Evolutionary conservation across 2,113 vertebrate genomes (phyloP).

Genomic region (Spizaetus ornatus): DNA sequence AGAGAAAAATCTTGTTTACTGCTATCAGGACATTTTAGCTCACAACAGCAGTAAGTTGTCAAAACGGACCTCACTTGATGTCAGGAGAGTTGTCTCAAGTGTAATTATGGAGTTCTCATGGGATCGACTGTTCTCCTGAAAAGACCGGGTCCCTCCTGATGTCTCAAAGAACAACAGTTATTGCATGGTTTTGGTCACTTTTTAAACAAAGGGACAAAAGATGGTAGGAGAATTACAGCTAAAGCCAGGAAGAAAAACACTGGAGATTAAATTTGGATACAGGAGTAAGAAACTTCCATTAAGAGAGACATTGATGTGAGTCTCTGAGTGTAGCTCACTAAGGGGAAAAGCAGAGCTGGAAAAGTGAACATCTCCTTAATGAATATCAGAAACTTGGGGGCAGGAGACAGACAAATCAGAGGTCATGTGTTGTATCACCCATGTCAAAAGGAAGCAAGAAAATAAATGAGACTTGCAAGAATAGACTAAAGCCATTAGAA

Average conservation of each 20-base stretch:
- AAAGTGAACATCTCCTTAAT: constrained; percentile 2
- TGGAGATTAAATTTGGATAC: background rate
- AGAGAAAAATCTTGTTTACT: background rate
- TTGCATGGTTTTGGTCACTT: background rate
- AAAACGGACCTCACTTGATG: background rate
- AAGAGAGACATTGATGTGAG: background rate
- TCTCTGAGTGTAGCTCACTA: background rate
- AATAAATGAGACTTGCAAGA: constrained; percentile 43
- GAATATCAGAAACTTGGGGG: constrained; percentile 6
- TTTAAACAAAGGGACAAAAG: background rate
- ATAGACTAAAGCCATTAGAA: background rate
- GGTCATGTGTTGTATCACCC: background rate
- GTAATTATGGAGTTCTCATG: background rate
- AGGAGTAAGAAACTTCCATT: background rate
- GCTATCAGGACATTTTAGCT: background rate
- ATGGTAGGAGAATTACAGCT: background rate
- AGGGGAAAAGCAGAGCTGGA: background rate
- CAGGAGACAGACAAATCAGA: constrained; percentile 22
- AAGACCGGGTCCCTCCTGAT: background rate
- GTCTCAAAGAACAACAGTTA: background rate
- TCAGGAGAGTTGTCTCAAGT: background rate
- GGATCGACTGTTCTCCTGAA: background rate
- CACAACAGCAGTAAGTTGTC: background rate
- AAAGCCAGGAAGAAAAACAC: background rate
- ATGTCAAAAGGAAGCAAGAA: constrained; percentile 1